Evolutionary conservation across 2,797 vertebrate genomes (phyloP).

Genomic region (Pseudochirops cupreus): DNA sequence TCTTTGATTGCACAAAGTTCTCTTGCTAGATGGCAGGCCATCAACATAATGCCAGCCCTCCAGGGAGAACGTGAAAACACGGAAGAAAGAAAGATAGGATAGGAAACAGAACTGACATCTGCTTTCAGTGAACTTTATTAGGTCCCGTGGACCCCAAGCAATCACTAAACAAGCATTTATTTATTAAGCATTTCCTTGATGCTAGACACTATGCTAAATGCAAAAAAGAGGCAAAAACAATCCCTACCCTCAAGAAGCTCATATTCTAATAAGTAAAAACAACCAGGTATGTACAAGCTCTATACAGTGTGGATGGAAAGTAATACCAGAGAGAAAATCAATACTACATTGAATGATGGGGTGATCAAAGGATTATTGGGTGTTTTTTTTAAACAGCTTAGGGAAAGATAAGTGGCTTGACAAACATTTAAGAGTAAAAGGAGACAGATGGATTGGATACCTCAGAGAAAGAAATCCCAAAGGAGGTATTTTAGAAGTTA

Average conservation of each 20-base stretch:
- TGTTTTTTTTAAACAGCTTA: neutral
- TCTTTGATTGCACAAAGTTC: neutral
- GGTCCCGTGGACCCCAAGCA: neutral
- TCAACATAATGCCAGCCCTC: neutral
- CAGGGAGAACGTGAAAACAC: neutral
- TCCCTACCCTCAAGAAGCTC: neutral
- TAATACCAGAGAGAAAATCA: neutral
- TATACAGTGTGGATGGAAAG: neutral
- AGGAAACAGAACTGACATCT: neutral
- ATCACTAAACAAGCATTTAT: neutral
- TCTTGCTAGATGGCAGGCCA: neutral
- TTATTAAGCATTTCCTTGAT: neutral
- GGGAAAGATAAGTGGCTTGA: neutral
- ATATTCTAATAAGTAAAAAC: neutral
- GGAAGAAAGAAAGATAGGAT: neutral
- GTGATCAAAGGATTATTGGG: neutral
- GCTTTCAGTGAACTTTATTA: neutral
- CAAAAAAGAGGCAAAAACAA: neutral
- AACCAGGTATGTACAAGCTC: neutral
- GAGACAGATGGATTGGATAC: neutral
- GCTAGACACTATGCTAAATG: neutral
- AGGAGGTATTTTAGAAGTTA: neutral
- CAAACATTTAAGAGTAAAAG: neutral
- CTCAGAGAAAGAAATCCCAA: neutral
- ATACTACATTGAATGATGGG: neutral